Evolutionary conservation across 2,797 vertebrate genomes (phyloP).

Genomic region (Bradypodion pumilum): DNA sequence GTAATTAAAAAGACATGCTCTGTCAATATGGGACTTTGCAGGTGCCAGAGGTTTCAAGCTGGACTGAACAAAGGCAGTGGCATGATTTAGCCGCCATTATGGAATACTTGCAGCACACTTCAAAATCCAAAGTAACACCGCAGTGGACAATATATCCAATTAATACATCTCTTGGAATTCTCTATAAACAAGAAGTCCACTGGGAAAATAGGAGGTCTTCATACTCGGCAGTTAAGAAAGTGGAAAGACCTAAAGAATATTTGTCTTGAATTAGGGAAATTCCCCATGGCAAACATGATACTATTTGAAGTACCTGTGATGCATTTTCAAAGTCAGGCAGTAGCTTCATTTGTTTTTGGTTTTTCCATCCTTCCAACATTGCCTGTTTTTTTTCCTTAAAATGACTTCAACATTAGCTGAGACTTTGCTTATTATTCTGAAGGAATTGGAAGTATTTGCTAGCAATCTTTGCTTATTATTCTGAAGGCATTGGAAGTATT

Average conservation of each 20-base stretch:
- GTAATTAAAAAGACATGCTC: not conserved
- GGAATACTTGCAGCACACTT: not conserved
- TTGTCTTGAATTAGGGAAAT: not conserved
- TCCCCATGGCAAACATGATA: not conserved
- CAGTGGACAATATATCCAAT: not conserved
- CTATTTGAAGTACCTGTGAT: not conserved
- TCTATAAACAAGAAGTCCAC: not conserved
- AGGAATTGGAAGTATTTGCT: no score
- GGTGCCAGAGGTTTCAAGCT: not conserved
- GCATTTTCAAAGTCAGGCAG: slow-evolving; percentile 20
- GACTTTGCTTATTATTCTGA: no score
- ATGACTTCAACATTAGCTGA: slow-evolving; percentile 23
- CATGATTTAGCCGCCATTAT: not conserved
- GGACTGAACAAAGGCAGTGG: not conserved
- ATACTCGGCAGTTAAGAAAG: not conserved
- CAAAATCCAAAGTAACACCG: not conserved
- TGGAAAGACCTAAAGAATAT: not conserved
- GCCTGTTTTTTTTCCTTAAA: slow-evolving; percentile 42
- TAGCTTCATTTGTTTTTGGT: slow-evolving; percentile 43
- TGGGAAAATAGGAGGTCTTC: not conserved
- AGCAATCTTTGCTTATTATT: no score
- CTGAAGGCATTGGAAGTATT: no score
- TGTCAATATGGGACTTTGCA: not conserved
- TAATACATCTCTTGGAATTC: not conserved
- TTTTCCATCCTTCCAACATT: slow-evolving; percentile 49